Base-by-base conservation (phyloP, 1,140 invertebrate species). In the Scaptomyza graminum region DNA sequence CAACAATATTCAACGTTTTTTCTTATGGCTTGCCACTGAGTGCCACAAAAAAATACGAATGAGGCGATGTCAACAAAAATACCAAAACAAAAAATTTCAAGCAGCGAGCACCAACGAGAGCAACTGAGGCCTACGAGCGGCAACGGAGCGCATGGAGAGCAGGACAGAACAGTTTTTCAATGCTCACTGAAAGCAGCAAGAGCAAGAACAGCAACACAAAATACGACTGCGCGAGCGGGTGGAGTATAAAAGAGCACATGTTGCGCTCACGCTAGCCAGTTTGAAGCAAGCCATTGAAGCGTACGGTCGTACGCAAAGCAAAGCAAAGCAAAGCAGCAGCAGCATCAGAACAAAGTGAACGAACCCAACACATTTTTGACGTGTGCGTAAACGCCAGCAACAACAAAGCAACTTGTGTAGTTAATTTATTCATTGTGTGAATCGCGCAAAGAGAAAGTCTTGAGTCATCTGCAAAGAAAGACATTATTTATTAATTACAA, bases 1-100 rank as follows among this genome's bases (percentile, higher is more conserved):
- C 71, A 75, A 75, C 80, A 66, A 31, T 18, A 71, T 59, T n/a
- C 49, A 64, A 49, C 61, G 54, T 57, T n/a, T 63, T 61, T 80
- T 75, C 5, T 81, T 82, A 6, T 34, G 31, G 6, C 31, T 34
- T 75, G 49, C n/a, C n/a, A n/a, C 63, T 60, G 54, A 76, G 64
- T 62, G 50, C 25, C 44, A 22, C 11, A 51, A 59, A 73, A 73
- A 73, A 68, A 64, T 74, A 72, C 87, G 87, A 90, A 90, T 82
- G 78, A 90, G 78, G 41, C 85, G 87, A 90, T 90, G 85, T 90
- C 87, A 90, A 90, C 87, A 90, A 90, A 90, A 90, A 90, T 79
- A 87, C 78, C 87, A 90, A 90, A 90, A 90, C 81, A 85, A 79
- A 75, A 85, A 87, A 78, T 55, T 55, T 18, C 28, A 60, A 31